Percentiles rank a stretch among this genome's conserved stretches.
Evolutionary conservation across 2,888 invertebrate species (phyloP).

Genomic region (Stegophylla sp.): DNA sequence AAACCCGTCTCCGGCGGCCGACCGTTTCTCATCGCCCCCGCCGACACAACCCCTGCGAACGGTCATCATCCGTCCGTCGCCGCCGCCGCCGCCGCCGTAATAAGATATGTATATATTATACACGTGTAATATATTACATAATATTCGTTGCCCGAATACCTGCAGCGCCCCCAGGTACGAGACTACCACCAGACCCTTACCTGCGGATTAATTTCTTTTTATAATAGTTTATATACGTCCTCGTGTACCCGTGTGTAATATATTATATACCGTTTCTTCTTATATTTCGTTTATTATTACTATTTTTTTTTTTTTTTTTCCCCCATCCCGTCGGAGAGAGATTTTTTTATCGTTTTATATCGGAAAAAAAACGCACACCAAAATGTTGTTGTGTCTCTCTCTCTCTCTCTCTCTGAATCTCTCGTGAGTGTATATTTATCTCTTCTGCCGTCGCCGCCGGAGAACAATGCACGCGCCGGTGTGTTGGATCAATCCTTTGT

Average conservation of each 20-base stretch:
- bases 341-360: conserved; percentile 29
- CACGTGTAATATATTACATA: too few relatives aligned
- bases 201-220: conserved; percentile 42
- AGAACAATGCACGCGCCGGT: conserved; percentile 53
- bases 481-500: conserved; percentile 56
- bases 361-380: conserved; percentile 33
- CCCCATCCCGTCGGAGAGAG: conserved; percentile 13
- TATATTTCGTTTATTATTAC: conserved; percentile 38
- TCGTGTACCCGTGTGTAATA: background rate
- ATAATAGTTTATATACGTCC: too few relatives aligned
- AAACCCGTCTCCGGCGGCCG: conserved; percentile 49
- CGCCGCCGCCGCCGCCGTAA: background rate
- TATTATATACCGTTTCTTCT: conserved; percentile 12
- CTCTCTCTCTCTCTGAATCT: background rate
- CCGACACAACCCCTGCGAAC: conserved; percentile 10
- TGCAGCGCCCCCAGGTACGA: background rate
- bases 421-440: too few relatives aligned
- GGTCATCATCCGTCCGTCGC: conserved; percentile 26
- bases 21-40: conserved; percentile 22
- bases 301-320: background rate
- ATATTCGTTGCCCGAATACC: too few relatives aligned
- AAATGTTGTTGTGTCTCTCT: conserved; percentile 6
- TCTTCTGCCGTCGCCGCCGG: background rate
- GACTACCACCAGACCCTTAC: background rate
- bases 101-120: background rate